phyloP scores from a whole-genome alignment of 1,140 invertebrate species.

The Wiebesia pumilae region DNA sequence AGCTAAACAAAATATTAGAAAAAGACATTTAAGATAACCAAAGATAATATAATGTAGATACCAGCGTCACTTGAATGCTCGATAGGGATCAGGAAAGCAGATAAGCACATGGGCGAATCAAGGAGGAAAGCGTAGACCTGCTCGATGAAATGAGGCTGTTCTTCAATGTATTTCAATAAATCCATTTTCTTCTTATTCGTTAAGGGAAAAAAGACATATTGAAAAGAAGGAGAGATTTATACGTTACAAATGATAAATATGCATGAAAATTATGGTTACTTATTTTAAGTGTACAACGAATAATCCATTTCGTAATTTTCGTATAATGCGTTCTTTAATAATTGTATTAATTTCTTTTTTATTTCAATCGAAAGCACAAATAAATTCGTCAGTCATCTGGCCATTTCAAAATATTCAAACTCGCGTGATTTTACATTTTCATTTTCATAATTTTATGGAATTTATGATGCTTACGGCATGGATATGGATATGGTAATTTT shows the following conservation, averaged over 20 bases:
- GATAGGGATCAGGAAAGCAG: slow-evolving; percentile 24
- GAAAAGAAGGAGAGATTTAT: neutral
- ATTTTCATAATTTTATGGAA: neutral
- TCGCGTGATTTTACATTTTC: neutral
- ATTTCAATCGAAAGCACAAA: neutral
- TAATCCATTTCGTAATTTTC: neutral
- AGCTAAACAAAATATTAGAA: neutral
- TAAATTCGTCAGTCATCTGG: neutral
- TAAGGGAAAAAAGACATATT: neutral
- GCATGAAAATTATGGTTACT: neutral
- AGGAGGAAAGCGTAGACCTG: neutral
- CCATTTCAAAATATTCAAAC: neutral
- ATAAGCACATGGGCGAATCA: neutral
- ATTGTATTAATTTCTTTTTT: neutral
- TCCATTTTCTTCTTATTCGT: neutral
- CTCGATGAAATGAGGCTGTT: neutral
- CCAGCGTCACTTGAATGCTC: slow-evolving; percentile 29
- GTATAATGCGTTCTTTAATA: neutral
- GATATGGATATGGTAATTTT: neutral
- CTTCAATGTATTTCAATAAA: neutral
- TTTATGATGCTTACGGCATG: neutral
- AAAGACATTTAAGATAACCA: neutral
- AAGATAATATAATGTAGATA: slow-evolving; percentile 18
- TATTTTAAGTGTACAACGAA: neutral
- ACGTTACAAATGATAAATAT: neutral